Evolutionary conservation across 1,140 invertebrate genomes (phyloP), one percentile per base, ranked within the genome.

Genomic region (Acyrthosiphon pisum): DNA sequence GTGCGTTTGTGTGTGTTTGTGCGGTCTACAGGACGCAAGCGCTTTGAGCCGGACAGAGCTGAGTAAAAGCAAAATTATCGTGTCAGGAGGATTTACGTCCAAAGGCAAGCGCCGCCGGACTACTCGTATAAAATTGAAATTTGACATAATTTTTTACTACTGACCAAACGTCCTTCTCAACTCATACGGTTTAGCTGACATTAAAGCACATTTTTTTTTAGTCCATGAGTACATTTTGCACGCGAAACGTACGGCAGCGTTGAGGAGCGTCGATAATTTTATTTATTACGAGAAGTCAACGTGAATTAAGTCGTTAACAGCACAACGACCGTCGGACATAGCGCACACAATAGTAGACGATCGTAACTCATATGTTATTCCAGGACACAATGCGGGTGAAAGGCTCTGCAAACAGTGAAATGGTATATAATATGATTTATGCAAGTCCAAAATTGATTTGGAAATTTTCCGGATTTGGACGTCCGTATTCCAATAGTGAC

Each of bases 21-120:
- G 26, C 30, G 60, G 60, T n/a, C 11, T 68, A 18, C n/a, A 60
- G 37, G 81, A 84, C 81, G 22, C 81, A 11, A 22, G 76, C n/a
- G 6, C 76, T 35, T 83, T 37, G 76, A 83, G 35, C 35, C 22
- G 20, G 35, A 23, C 20, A 35, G 76, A 83, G 35, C 26, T 41
- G 81, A 37, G 81, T 84, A 84, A 26, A 37, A 84, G 81, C 35
- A 41, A 84, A 84, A 84, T 84, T 37, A 84, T 41, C 35, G 81
- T 84, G 81, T 84, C 81, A 84, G 23, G 37, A 84, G 81, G 35
- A 84, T 84, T 84, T 84, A 23, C 81, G 81, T 84, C 81, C 81
- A 26, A 41, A 37, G 2, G 8, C 76, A 37, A 35, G 81, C 37
- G 37, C 37, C 76, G 4, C 22, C 35, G 76, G 76, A 83, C 76